These are phyloP conservation scores for Pollenia labialis DNA, from an alignment of 2,888 invertebrate genomes.

Conservation along the genomic window DNA sequence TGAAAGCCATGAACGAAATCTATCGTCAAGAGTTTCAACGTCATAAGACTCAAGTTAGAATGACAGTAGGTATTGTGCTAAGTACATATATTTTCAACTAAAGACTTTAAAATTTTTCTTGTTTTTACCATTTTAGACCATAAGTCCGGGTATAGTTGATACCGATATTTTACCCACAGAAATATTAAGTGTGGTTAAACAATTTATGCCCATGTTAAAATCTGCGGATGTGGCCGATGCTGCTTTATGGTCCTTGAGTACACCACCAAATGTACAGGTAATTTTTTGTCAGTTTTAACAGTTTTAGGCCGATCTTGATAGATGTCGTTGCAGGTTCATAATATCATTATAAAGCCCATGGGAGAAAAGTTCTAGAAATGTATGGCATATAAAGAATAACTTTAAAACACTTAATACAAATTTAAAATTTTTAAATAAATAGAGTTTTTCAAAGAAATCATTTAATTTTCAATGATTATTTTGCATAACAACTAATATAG, in stretches of 20 bases:
- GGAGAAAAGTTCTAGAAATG: constrained; percentile 80
- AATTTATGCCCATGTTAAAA: constrained; percentile 80
- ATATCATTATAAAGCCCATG: constrained; percentile 81
- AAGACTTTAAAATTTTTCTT: not conserved
- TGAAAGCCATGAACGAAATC: constrained; percentile 83
- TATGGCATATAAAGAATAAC: not conserved
- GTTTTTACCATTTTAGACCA: constrained; percentile 76
- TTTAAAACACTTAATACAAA: not conserved
- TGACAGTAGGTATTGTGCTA: constrained; percentile 79
- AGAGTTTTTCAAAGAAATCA: no score
- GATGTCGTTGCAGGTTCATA: constrained; percentile 78
- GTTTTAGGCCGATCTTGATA: not conserved
- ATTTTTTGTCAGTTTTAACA: not conserved
- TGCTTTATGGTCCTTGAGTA: constrained; percentile 80
- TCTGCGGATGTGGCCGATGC: constrained; percentile 82
- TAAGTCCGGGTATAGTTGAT: constrained; percentile 82
- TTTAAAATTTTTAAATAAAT: no score
- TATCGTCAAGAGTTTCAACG: constrained; percentile 83
- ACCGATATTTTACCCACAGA: constrained; percentile 81
- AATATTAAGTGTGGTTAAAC: constrained; percentile 78
- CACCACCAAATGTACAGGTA: constrained; percentile 82
- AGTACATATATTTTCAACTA: not conserved
- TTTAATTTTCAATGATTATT: no score
- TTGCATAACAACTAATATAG: no score
- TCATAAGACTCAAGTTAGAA: constrained; percentile 80